These are phyloP conservation scores for Scleropages formosus DNA, from an alignment of 2,797 vertebrate genomes.

Conservation along the genomic window DNA sequence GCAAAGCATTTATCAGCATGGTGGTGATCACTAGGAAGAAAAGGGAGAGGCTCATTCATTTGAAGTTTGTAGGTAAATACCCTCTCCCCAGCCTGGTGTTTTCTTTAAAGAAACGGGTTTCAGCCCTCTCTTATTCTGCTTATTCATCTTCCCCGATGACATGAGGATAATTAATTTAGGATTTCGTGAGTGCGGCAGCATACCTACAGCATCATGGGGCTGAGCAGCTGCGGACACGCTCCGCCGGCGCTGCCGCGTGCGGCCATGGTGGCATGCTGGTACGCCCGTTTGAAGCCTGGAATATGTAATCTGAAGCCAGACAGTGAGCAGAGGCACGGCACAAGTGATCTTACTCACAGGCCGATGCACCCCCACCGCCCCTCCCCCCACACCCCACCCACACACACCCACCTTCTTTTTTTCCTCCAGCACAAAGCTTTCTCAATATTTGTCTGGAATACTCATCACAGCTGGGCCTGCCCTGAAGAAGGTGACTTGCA, in stretches of 20 bases:
- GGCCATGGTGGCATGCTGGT: constrained; percentile 29
- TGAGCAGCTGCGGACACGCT: constrained; percentile 17
- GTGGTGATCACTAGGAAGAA: constrained; percentile 21
- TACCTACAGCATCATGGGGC: constrained; percentile 4
- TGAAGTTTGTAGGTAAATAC: constrained; percentile 61
- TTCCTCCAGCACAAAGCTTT: not conserved
- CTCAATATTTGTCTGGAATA: constrained; percentile 25
- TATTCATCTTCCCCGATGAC: constrained; percentile 58
- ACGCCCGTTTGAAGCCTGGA: constrained; percentile 28
- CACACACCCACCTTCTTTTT: constrained; percentile 27
- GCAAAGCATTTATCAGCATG: not conserved
- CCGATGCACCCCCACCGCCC: not conserved
- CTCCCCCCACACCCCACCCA: constrained; percentile 31
- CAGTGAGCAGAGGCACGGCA: constrained; percentile 41
- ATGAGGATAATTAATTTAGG: constrained; percentile 31
- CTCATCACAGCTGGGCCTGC: constrained; percentile 34
- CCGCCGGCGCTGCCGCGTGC: not conserved
- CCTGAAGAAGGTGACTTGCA: not conserved
- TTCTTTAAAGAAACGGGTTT: constrained; percentile 55
- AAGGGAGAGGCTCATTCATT: constrained; percentile 42
- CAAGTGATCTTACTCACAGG: constrained; percentile 41
- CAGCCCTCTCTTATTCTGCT: constrained; percentile 63
- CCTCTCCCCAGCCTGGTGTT: constrained; percentile 29
- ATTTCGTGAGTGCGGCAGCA: too few relatives aligned
- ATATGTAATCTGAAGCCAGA: constrained; percentile 45